A percentile compares a stretch with the other conserved stretches of the same genome.
These are phyloP conservation scores for Heterodera filipjevi DNA, from an alignment of 2,888 invertebrate species.

Conservation along the genomic window DNA sequence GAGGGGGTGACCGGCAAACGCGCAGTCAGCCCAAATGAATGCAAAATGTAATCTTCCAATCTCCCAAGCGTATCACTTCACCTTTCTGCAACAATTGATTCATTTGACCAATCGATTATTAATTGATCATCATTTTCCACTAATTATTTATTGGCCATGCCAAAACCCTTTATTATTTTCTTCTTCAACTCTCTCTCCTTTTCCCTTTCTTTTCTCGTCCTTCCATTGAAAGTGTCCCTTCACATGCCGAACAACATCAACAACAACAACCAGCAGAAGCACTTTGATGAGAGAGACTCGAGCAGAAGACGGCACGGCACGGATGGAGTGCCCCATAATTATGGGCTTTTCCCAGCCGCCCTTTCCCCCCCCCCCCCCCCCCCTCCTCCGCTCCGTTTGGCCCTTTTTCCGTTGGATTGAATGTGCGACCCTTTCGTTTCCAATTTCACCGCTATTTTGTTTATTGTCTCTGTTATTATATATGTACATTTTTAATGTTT, in stretches of 20 bases:
- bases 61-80: too few relatives aligned
- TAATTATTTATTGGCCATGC: not conserved
- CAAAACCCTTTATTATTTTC: not conserved
- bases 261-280: not conserved
- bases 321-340: not conserved
- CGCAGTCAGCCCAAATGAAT: too few relatives aligned
- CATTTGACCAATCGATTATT: not conserved
- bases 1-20: not conserved
- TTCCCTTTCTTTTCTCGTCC: not conserved
- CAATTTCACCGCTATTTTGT: slow-evolving; percentile 3
- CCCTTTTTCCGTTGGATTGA: not conserved
- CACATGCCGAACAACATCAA: slow-evolving; percentile 7
- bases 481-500: not conserved
- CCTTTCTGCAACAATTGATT: too few relatives aligned
- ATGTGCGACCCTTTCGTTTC: slow-evolving; percentile 2
- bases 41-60: too few relatives aligned
- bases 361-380: slow-evolving; percentile 3
- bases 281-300: not conserved
- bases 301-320: not conserved
- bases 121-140: not conserved
- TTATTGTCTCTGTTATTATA: not conserved
- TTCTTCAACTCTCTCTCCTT: not conserved
- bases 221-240: not conserved
- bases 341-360: not conserved
- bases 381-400: not conserved